These are phyloP conservation scores for Helicoverpa assulta DNA, from an alignment of 2,888 invertebrate species.

Conservation along the genomic window DNA sequence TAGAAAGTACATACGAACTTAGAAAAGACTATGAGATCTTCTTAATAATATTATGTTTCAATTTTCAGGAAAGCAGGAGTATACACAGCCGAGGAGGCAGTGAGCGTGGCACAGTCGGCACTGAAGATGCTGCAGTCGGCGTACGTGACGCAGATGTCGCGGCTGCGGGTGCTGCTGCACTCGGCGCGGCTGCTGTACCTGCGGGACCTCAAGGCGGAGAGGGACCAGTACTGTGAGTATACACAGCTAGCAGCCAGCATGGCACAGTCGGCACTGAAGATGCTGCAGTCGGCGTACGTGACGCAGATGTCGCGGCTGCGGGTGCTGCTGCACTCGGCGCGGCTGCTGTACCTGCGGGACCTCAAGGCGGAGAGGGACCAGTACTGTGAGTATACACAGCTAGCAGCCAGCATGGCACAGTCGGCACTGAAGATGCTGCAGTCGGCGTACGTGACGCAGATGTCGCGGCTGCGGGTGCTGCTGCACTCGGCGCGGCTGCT, in stretches of 20 bases:
- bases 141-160: constrained; percentile 95
- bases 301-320: constrained; percentile 95
- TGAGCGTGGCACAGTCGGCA: constrained; percentile 93
- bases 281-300: constrained; percentile 95
- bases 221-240: constrained; percentile 93
- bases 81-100: constrained; percentile 96
- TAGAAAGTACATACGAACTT: too few species aligned
- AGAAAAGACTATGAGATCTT: too few species aligned
- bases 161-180: constrained; percentile 93
- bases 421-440: constrained; percentile 94
- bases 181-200: constrained; percentile 94
- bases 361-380: constrained; percentile 95
- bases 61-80: constrained; percentile 94
- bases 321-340: constrained; percentile 92
- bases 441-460: constrained; percentile 95
- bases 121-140: constrained; percentile 94
- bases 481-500: constrained; percentile 93
- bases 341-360: constrained; percentile 93
- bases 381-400: constrained; percentile 89
- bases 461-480: constrained; percentile 93
- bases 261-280: constrained; percentile 93
- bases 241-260: constrained; percentile 91
- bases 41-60: not conserved
- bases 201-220: constrained; percentile 93
- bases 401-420: constrained; percentile 93